Percentiles rank a stretch among this genome's conserved stretches.
phyloP scores from a whole-genome alignment of 1,140 invertebrate genomes.

The Halyomorpha halys region DNA sequence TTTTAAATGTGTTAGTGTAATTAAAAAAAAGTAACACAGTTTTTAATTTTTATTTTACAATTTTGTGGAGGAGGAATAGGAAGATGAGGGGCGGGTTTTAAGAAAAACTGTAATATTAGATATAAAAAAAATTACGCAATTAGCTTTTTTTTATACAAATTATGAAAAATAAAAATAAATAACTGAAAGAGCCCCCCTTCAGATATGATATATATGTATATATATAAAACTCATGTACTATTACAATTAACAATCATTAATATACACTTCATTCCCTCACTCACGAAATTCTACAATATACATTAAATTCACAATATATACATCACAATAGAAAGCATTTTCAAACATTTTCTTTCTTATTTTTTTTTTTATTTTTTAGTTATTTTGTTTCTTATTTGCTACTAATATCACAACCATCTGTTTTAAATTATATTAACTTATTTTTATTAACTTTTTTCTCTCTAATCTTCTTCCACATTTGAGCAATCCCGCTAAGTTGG shows the following conservation, averaged over 20 bases:
- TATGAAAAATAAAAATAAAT: too few relatives aligned
- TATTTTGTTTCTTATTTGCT: too few relatives aligned
- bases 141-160: too few relatives aligned
- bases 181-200: constrained; percentile 8
- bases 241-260: not conserved
- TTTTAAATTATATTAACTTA: constrained; percentile 7
- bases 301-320: constrained; percentile 12
- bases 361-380: not conserved
- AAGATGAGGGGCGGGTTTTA: not conserved
- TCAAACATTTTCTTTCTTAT: not conserved
- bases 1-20: constrained; percentile 2
- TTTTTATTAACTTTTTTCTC: not conserved
- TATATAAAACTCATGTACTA: not conserved
- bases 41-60: not conserved
- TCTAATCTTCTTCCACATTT: not conserved
- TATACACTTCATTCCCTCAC: constrained; percentile 8
- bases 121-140: too few relatives aligned
- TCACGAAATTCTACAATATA: constrained; percentile 12
- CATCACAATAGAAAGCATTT: not conserved
- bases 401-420: constrained; percentile 15
- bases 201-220: not conserved
- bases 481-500: not conserved
- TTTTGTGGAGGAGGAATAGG: not conserved
- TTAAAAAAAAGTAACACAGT: too few relatives aligned
- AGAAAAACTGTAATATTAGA: too few relatives aligned